These are phyloP conservation scores for Cassiopea andromeda DNA, from an alignment of 30 jellyfish, hydroid and myxozoan genomes.

Conservation along the genomic window DNA sequence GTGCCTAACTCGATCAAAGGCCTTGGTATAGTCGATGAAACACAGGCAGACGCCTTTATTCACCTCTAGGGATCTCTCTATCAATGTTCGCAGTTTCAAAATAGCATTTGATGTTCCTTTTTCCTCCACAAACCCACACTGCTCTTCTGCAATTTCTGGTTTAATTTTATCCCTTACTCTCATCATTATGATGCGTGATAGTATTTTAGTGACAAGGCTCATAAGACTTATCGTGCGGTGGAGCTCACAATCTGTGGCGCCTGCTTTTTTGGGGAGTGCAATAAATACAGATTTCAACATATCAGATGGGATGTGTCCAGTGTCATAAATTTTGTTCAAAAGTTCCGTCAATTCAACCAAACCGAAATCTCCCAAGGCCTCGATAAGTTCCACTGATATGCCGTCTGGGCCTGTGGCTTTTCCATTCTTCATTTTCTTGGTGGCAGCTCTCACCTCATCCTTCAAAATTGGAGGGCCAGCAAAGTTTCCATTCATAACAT, in stretches of 20 bases:
- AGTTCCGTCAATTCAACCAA: not conserved
- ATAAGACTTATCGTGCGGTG: conserved; percentile 48
- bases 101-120: conserved; percentile 22
- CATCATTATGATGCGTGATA: not conserved
- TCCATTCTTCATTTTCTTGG: not conserved
- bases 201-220: conserved; percentile 27
- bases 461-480: conserved; percentile 11
- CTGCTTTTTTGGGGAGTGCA: conserved; percentile 42
- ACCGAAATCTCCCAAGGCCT: conserved; percentile 11
- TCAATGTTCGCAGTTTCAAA: not conserved
- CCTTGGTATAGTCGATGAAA: conserved; percentile 31
- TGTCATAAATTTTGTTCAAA: conserved; percentile 21
- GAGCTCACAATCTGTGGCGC: conserved; percentile 15
- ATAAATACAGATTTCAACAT: conserved; percentile 13
- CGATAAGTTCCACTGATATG: not conserved
- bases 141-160: conserved; percentile 29
- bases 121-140: conserved; percentile 25
- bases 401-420: conserved; percentile 38
- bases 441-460: conserved; percentile 4
- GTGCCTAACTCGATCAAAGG: conserved; percentile 18
- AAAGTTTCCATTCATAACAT: not conserved
- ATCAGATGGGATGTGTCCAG: conserved; percentile 22
- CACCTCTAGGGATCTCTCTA: conserved; percentile 3
- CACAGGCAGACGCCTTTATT: conserved; percentile 9
- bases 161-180: not conserved